Evolutionary conservation across 2,113 vertebrate species (phyloP).

Genomic region (human (Homo sapiens)): DNA sequence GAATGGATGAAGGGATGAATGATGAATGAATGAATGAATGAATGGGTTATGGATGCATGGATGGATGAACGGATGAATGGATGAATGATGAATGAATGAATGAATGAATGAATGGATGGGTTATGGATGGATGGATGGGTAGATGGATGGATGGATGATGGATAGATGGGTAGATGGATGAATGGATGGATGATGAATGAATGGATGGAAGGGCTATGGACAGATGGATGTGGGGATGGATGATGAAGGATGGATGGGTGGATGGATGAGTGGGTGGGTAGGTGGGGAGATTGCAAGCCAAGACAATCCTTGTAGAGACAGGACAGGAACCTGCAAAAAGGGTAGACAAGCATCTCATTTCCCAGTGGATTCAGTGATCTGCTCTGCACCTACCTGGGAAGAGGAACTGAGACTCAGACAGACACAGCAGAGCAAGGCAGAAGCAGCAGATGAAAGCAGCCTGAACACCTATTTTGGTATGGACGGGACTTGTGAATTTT

Average conservation of each 20-base stretch:
- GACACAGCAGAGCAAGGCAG: not conserved
- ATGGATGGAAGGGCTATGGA: not conserved
- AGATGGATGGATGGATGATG: not conserved
- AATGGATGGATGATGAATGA: not conserved
- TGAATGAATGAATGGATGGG: not conserved
- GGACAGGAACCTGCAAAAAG: not conserved
- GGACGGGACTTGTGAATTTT: fast-evolving
- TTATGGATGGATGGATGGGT: not conserved
- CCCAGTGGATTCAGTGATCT: not conserved
- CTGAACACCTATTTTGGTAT: fast-evolving
- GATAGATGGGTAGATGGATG: fast-evolving
- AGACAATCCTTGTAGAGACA: not conserved
- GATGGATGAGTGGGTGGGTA: not conserved
- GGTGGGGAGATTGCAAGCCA: not conserved
- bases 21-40: not conserved
- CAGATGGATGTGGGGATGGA: not conserved
- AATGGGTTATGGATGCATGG: not conserved
- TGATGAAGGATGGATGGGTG: not conserved
- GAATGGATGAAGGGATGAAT: not conserved
- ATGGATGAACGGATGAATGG: not conserved
- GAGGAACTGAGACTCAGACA: not conserved
- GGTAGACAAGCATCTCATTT: not conserved
- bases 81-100: too few relatives aligned
- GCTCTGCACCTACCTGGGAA: not conserved
- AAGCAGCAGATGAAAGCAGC: not conserved